Evolutionary conservation across 2,797 vertebrate genomes (phyloP).

Genomic region (Falco cherrug): DNA sequence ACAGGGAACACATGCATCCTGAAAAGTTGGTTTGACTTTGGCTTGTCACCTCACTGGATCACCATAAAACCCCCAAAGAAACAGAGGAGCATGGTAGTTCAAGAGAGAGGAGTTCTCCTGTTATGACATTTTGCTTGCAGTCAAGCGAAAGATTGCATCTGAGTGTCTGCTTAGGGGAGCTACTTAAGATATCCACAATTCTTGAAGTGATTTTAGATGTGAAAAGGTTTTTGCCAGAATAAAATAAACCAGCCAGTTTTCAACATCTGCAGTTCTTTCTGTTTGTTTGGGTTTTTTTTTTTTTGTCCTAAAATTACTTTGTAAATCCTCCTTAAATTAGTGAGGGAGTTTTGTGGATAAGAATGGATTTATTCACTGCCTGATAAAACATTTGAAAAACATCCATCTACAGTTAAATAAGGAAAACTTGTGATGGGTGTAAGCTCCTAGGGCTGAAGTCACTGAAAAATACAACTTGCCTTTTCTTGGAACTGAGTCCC

Average conservation of each 20-base stretch:
- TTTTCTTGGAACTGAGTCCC: background rate
- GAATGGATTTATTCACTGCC: background rate
- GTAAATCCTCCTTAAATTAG: background rate
- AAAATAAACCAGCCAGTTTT: background rate
- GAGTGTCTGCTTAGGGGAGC: background rate
- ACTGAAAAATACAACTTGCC: background rate
- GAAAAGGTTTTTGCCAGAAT: background rate
- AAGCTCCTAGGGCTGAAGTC: background rate
- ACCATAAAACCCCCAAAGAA: background rate
- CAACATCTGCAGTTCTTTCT: background rate
- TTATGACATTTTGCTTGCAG: background rate
- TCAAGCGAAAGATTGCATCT: background rate
- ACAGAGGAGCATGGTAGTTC: no score
- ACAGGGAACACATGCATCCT: fast-evolving
- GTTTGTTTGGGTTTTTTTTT: background rate
- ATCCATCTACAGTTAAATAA: background rate
- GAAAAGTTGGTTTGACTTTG: background rate
- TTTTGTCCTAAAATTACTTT: background rate
- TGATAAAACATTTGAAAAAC: background rate
- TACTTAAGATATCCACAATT: background rate
- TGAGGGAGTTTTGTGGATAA: background rate
- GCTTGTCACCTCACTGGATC: background rate
- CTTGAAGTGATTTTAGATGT: background rate
- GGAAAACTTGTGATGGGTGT: background rate
- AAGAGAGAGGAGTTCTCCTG: background rate